Evolutionary conservation across 1,140 invertebrate genomes (phyloP), one percentile per base, ranked within the genome.

Genomic region (Habropoda laboriosa): DNA sequence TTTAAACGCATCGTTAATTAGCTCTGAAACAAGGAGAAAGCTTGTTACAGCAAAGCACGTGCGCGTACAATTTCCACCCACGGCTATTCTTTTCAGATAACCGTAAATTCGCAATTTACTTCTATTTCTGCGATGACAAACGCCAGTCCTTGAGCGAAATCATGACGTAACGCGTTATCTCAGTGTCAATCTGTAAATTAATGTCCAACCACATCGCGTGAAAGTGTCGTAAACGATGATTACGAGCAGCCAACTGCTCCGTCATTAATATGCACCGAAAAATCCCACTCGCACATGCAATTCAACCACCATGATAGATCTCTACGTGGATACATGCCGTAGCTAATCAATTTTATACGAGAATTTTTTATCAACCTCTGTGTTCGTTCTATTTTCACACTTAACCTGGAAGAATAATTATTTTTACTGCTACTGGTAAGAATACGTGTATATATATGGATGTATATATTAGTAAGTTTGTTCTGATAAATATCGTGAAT

Each of bases 171-270:
- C 38, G 18, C 6, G 24, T 71, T 71, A 71, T 71, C 68, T 57
- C 68, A 71, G 51, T 57, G 68, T 57, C 68, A 71, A 71, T 71
- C 51, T 57, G 21, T 18, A 42, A 71, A 57, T 68, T 68, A 68
- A 68, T 68, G 64, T 24, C n/a, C 64, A 27, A 51, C 64, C 24
- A 51, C 47, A 35, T 68, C 47, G 64, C 64, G 64, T 68, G 64
- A 68, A 68, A 68, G 64, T 68, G 47, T 51, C 47, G 64, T 35
- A 53, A 30, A 35, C 47, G 47, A 68, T 35, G 7, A 53, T 68
- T 27, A 51, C 47, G 32, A 51, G 18, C 64, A 5, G 47, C 30
- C 16, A 68, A 51, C 47, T 6, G 45, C 12, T 35, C 51, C 47
- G 16, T 51, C 30, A 24, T 67, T 67, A 32, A 51, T 24, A 49